Evolutionary conservation across 1,140 invertebrate species (phyloP), one percentile per base, ranked within the genome.

Genomic region (Monochamus saltuarius): DNA sequence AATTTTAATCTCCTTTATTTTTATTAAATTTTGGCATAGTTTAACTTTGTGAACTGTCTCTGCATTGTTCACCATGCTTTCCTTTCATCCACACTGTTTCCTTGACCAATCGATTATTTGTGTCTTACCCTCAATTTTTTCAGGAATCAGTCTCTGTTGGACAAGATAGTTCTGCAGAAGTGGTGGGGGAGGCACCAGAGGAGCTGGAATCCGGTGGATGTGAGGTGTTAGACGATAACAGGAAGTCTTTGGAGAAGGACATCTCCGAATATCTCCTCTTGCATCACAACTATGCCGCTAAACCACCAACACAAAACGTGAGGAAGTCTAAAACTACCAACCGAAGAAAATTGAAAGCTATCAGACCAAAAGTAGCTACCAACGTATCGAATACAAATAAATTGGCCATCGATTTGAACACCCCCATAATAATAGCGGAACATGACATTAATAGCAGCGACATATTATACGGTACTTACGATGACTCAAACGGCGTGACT

Each of bases 161-260:
- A 75, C 45, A 75, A 77, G 60, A 74, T 74, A 43, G 61, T 58
- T 1, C 70, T 72, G 66, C 74, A 72, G 70, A 75, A 79, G 56
- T 91, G 89, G 89, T 91, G 89, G 89, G 88, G 88, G 19, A 84
- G 84, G 47, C 87, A 89, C 72, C 89, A 90, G 77, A 88, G 84
- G 77, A 85, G 78, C 69, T 91, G 89, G 89, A 90, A 90, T 73
- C 89, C 88, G 61, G 77, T 88, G 61, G 84, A 87, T 68, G 80
- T 84, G 77, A 62, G 68, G 35, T 53, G 59, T 22, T 69, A 69
- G 45, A 49, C 6, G n/a, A 64, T 19, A 50, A 61, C 22, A 39
- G 62, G 35, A 61, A 66, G 19, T 43, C 54, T 16, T 37, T 65
- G 16, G 64, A 69, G 58, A 52, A 51, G 7, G 72, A 73, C 45